phyloP scores from a whole-genome alignment of 2,113 vertebrate genomes.

The Okapia johnstoni region DNA sequence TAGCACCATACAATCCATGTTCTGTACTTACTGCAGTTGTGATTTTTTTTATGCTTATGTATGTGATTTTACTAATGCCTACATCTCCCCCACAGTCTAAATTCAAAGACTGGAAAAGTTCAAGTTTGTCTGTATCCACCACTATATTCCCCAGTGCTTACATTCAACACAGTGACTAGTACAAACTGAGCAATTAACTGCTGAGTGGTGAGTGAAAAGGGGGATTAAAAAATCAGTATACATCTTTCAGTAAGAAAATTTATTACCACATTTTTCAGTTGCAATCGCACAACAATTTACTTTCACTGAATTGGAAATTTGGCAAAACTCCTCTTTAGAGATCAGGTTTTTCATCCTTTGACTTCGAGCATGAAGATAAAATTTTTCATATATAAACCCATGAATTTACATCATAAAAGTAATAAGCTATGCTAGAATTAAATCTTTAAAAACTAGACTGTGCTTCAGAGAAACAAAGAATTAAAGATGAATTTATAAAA shows the following conservation, averaged over 20 bases:
- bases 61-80: background rate
- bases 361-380: constrained; percentile 37
- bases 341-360: constrained; percentile 30
- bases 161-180: background rate
- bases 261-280: background rate
- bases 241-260: background rate
- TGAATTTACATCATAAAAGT: constrained; percentile 32
- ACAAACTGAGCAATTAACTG: background rate
- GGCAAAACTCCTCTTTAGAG: background rate
- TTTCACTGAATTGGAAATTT: constrained; percentile 15
- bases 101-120: background rate
- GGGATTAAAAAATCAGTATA: background rate
- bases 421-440: background rate
- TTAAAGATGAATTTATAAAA: constrained; percentile 4
- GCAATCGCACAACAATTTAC: background rate
- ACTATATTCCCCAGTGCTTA: background rate
- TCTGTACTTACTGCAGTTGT: background rate
- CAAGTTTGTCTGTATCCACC: background rate
- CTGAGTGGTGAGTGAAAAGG: background rate
- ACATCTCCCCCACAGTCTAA: background rate
- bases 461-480: constrained; percentile 30
- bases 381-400: background rate
- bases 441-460: constrained; percentile 33
- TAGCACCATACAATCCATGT: background rate
- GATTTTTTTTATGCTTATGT: background rate